Conservation (phyloP, 1,140 invertebrate species). For the Drosophila repleta region DNA sequence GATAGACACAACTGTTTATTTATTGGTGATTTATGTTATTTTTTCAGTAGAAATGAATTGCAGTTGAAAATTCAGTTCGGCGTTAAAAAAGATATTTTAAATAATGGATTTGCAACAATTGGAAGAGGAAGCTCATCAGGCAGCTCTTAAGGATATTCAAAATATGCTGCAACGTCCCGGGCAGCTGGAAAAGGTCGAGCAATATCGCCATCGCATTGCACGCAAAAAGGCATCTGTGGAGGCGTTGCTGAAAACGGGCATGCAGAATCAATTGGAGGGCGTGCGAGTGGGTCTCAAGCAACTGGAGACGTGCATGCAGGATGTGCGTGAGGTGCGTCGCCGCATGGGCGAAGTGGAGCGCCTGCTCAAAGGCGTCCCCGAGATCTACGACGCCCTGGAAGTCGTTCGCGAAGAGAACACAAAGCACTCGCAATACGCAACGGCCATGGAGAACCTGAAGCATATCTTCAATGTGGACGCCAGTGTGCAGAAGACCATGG, state of each 20-base stretch:
- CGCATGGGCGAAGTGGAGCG: constrained; percentile 89
- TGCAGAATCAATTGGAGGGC: constrained; percentile 98
- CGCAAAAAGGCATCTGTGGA: constrained; percentile 97
- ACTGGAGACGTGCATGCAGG: constrained; percentile 91
- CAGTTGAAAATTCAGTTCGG: constrained; percentile 29
- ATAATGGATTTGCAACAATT: constrained; percentile 91
- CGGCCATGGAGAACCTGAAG: constrained; percentile 98
- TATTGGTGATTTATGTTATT: background rate
- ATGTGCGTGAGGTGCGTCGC: constrained; percentile 91
- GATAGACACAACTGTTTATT: constrained; percentile 10
- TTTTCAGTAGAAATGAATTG: background rate
- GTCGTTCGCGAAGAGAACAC: constrained; percentile 96
- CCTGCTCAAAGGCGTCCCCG: constrained; percentile 87
- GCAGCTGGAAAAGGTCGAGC: constrained; percentile 95
- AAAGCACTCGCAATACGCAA: constrained; percentile 97
- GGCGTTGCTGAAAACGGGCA: constrained; percentile 98
- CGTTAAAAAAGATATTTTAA: background rate
- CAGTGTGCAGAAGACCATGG: constrained; percentile 96
- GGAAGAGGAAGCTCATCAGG: constrained; percentile 92
- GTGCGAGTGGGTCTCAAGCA: constrained; percentile 97
- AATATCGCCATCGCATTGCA: constrained; percentile 86
- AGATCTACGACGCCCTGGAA: constrained; percentile 91
- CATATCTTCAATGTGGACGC: constrained; percentile 99
- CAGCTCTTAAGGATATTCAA: constrained; percentile 95
- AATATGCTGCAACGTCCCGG: constrained; percentile 97